Conservation (phyloP, 2,888 invertebrate species). For the Iselma pallidipennis region DNA sequence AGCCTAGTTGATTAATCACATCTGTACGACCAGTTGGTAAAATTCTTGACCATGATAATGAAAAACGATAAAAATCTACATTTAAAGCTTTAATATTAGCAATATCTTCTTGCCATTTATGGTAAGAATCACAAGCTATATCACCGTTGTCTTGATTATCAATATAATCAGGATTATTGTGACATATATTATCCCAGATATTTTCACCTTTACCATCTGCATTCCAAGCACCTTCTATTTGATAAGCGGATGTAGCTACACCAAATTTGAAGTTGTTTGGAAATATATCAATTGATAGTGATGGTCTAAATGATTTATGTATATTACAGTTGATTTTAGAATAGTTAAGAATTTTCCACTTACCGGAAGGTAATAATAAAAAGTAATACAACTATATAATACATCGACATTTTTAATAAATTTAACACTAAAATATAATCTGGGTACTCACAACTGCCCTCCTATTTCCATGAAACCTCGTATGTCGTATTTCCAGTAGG, state of each 20-base stretch:
- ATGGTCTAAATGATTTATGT: not conserved
- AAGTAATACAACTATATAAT: not conserved
- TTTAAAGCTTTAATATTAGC: conserved; percentile 24
- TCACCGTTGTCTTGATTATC: conserved; percentile 62
- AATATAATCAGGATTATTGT: conserved; percentile 57
- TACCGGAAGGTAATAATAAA: not conserved
- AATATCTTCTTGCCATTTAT: conserved; percentile 65
- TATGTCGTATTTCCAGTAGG: too few species aligned
- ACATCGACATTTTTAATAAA: not conserved
- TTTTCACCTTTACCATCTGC: conserved; percentile 61
- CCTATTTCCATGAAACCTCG: too few species aligned
- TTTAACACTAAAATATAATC: too few species aligned
- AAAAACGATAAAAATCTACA: conserved; percentile 59
- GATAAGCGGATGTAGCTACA: conserved; percentile 37
- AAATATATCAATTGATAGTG: conserved; percentile 42
- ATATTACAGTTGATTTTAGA: not conserved
- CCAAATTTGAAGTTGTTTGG: conserved; percentile 36
- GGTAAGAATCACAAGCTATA: conserved; percentile 68
- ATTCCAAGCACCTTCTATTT: conserved; percentile 43
- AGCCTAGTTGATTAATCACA: conserved; percentile 68
- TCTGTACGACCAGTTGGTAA: conserved; percentile 67
- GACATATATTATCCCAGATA: conserved; percentile 70
- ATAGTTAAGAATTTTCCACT: not conserved
- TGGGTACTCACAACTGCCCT: too few species aligned
- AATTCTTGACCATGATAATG: conserved; percentile 42